A percentile compares a stretch with the other conserved stretches of the same genome.
These are phyloP conservation scores for Stichopus chloronotus DNA, from an alignment of 35 echinoderm and acorn worm species.

Conservation along the genomic window DNA sequence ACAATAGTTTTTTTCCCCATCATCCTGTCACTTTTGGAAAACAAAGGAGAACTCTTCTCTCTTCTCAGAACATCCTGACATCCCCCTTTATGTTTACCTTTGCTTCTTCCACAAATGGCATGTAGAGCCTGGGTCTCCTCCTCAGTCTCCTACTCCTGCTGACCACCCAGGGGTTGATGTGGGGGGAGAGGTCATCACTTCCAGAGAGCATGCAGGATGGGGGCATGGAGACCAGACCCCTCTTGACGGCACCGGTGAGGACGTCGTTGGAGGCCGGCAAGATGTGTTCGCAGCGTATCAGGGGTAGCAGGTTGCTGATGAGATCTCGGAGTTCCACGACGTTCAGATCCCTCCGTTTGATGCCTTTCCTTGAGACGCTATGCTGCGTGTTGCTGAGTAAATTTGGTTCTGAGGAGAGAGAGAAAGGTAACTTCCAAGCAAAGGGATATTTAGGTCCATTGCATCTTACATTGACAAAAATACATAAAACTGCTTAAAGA, in stretches of 20 bases:
- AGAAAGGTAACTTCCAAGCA: not conserved
- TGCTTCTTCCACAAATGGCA: conserved; percentile 96
- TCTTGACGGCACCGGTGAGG: conserved; percentile 86
- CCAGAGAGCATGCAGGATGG: conserved; percentile 97
- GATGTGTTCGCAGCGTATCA: conserved; percentile 91
- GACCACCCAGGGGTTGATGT: conserved; percentile 85
- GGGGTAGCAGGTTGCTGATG: conserved; percentile 89
- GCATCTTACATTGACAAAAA: no score
- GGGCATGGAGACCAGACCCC: conserved; percentile 84
- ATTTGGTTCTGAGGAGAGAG: conserved; percentile 80
- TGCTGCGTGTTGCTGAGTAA: conserved; percentile 96
- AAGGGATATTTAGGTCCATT: not conserved
- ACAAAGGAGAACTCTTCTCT: no score
- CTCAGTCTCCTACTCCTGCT: conserved; percentile 71
- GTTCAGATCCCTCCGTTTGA: conserved; percentile 93
- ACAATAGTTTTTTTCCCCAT: no score
- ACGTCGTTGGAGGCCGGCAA: conserved; percentile 75
- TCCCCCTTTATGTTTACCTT: conserved; percentile 80
- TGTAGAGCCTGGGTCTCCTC: conserved; percentile 85
- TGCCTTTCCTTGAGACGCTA: conserved; percentile 92
- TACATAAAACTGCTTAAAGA: no score
- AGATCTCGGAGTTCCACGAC: conserved; percentile 87
- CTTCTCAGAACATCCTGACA: no score
- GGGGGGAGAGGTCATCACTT: conserved; percentile 76
- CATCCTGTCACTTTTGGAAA: not conserved